Evolutionary conservation across 92 coral and sea anemone species (phyloP).

Genomic region (Actinernus sp.): DNA sequence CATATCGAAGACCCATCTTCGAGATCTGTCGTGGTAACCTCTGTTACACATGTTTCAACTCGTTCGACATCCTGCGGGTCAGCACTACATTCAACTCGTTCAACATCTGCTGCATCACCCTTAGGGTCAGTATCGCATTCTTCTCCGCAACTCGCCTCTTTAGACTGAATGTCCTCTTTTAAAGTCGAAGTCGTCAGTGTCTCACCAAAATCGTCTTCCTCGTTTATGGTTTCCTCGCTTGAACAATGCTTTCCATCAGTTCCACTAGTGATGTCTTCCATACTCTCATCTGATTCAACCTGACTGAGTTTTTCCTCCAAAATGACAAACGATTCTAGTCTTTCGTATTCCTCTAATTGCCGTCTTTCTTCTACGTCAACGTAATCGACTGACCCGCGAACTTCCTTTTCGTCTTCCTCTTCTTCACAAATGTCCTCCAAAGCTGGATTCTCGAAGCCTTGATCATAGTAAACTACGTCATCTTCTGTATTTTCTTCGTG

Average conservation of each 20-base stretch:
- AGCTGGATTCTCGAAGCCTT: conserved; percentile 59
- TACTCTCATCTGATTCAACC: conserved; percentile 82
- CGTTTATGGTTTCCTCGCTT: conserved; percentile 71
- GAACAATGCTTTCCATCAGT: conserved; percentile 55
- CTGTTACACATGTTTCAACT: neutral
- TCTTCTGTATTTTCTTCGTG: conserved; percentile 42
- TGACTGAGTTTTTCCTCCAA: conserved; percentile 92
- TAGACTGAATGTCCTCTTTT: conserved; percentile 13
- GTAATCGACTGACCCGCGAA: conserved; percentile 17
- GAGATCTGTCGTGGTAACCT: neutral
- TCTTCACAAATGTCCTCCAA: conserved; percentile 75
- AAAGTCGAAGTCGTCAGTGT: conserved; percentile 61
- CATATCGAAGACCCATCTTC: conserved; percentile 37
- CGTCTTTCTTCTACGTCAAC: conserved; percentile 72
- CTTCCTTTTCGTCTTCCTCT: conserved; percentile 56
- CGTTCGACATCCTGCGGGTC: conserved; percentile 1
- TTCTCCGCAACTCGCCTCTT: conserved; percentile 34
- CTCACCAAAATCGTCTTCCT: conserved; percentile 78
- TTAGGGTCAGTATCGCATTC: conserved; percentile 5
- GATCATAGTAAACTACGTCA: conserved; percentile 37
- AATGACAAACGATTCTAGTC: conserved; percentile 88
- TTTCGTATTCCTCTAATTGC: conserved; percentile 87
- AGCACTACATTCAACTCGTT: neutral
- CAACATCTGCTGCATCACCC: neutral
- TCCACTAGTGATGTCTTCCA: conserved; percentile 54